Evolutionary conservation across 2,888 invertebrate species (phyloP), one percentile per base, ranked within the genome.

Genomic region (Eurois occulta): DNA sequence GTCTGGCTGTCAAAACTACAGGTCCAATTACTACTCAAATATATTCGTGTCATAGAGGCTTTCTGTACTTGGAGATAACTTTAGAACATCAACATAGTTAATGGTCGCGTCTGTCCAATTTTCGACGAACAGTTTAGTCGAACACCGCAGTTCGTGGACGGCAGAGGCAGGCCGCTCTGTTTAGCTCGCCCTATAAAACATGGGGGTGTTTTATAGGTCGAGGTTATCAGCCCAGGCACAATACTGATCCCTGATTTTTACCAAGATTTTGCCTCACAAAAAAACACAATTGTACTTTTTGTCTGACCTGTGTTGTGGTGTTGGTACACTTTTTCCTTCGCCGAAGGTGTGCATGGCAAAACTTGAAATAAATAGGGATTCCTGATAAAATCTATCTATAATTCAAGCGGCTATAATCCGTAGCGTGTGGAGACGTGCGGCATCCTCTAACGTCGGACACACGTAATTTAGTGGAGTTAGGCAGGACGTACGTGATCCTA

Each of bases 401-500:
- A 62, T 58, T 71, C 66, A 75, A 67, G 66, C 52, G 52, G 48
- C 72, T 58, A 75, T 77, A 75, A 75, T 70, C 75, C 70, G 48
- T 32, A 62, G 58, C 60, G 52, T 64, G 69, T 41, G 41, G 64
- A 76, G 52, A 32, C 55, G 68, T 58, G 58, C 38, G 78, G 75
- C 78, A 78, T 83, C 66, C 66, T 66, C 66, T 78, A 73, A 74
- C 83, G 72, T 68, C 71, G 71, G 79, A 35, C 78, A 68, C 75
- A 74, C 73, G 68, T 78, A 78, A 69, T 84, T 83, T 71, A 75
- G 71, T 65, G 64, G 28, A 78, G 71, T 73, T 68, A 74, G 81
- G 65, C 52, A 67, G 72, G 55, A 32, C 68, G 72, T 60, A 82
- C 84, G 86, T 86, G 84, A 74, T 68, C 74, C 46, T 21, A 55